A percentile compares a stretch with the other conserved stretches of the same genome.
These are phyloP conservation scores for Tinea semifulvella DNA, from an alignment of 2,888 invertebrate species.

Conservation along the genomic window DNA sequence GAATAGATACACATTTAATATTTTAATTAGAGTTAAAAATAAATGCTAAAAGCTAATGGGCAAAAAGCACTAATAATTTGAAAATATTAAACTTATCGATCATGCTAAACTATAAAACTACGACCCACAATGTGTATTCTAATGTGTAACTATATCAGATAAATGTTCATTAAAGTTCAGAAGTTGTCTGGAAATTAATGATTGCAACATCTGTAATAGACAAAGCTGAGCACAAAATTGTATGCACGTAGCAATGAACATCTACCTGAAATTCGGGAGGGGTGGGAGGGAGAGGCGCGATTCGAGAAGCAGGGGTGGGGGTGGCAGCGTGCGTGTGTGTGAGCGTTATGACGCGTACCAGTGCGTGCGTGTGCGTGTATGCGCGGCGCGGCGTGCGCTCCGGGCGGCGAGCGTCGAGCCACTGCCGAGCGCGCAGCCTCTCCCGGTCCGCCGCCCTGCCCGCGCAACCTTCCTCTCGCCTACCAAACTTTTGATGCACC, in stretches of 20 bases:
- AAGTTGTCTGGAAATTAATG: not conserved
- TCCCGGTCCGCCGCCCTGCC: constrained; percentile 42
- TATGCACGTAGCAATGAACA: constrained; percentile 31
- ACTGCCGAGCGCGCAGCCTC: constrained; percentile 45
- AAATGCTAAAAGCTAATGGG: not conserved
- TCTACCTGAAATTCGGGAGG: constrained; percentile 20
- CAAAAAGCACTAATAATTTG: too few relatives aligned
- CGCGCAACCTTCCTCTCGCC: constrained; percentile 18
- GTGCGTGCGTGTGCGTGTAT: constrained; percentile 47
- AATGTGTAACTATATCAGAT: not conserved
- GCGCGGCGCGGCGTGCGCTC: constrained; percentile 60
- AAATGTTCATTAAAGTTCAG: not conserved
- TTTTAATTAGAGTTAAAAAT: not conserved
- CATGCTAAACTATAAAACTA: too few relatives aligned
- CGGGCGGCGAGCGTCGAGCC: constrained; percentile 49
- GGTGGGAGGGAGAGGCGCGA: constrained; percentile 20
- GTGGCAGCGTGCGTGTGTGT: constrained; percentile 18
- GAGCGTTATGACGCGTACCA: constrained; percentile 49
- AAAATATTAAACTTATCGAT: too few relatives aligned
- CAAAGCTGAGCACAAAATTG: not conserved
- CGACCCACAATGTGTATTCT: too few relatives aligned
- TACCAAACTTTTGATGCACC: constrained; percentile 33
- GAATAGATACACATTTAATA: not conserved
- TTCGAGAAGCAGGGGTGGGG: constrained; percentile 4
- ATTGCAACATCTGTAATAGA: not conserved